Percentiles rank a stretch among this genome's conserved stretches.
Evolutionary conservation across 2,797 vertebrate genomes (phyloP).

Genomic region (Enteromius mattozi): DNA sequence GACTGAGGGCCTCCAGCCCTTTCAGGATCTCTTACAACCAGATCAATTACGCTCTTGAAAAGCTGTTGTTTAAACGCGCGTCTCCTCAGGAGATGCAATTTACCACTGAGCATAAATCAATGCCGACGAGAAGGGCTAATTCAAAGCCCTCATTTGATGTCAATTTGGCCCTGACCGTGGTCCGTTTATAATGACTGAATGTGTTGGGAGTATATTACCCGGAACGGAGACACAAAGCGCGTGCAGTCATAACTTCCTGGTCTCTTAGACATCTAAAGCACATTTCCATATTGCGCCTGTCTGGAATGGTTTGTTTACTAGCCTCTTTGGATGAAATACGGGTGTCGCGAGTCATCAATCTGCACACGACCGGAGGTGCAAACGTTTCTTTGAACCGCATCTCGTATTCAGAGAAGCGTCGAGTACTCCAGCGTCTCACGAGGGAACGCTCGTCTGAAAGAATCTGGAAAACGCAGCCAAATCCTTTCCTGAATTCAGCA

Average conservation of each 20-base stretch:
- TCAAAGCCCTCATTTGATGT: conserved; percentile 80
- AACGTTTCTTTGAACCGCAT: conserved; percentile 45
- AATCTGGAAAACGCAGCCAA: conserved; percentile 2
- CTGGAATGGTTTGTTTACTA: conserved; percentile 79
- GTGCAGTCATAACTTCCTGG: conserved; percentile 71
- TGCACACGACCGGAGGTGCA: conserved; percentile 50
- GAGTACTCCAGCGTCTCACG: background rate
- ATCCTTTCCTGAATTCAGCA: conserved; percentile 17
- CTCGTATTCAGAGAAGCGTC: background rate
- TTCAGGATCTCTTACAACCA: conserved; percentile 54
- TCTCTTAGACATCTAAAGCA: conserved; percentile 55
- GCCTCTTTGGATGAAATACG: conserved; percentile 80
- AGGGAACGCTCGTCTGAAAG: conserved; percentile 19
- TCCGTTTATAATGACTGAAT: conserved; percentile 73
- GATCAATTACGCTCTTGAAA: conserved; percentile 74
- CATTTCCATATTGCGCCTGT: conserved; percentile 82
- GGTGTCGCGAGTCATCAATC: conserved; percentile 72
- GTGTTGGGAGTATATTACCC: conserved; percentile 75
- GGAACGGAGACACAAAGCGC: conserved; percentile 66
- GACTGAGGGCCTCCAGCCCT: conserved; percentile 35
- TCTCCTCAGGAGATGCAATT: conserved; percentile 75
- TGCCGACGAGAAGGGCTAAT: conserved; percentile 81
- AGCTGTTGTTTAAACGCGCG: conserved; percentile 57
- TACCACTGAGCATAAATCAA: conserved; percentile 79
- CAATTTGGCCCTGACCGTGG: conserved; percentile 79